A percentile compares a stretch with the other conserved stretches of the same genome.
Conservation (phyloP, 2,113 vertebrate species). For the Sylvilagus bachmani region DNA sequence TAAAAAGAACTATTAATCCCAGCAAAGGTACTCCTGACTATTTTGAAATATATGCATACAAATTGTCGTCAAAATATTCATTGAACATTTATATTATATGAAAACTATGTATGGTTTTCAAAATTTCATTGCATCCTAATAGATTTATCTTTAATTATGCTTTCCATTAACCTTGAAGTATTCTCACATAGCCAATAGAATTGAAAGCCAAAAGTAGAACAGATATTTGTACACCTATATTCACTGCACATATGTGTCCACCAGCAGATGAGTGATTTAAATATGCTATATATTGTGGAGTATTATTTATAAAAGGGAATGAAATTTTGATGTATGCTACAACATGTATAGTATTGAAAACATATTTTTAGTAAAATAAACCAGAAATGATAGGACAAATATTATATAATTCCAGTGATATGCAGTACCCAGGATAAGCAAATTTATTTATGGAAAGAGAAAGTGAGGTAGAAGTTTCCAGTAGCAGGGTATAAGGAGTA, state of each 20-base stretch:
- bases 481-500: neutral
- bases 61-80: no score
- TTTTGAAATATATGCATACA: neutral
- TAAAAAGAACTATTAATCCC: neutral
- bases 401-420: neutral
- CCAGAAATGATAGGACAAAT: neutral
- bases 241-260: neutral
- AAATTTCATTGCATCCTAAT: no score
- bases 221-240: neutral
- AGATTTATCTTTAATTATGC: no score
- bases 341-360: neutral
- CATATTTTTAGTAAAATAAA: neutral
- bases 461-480: neutral
- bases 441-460: neutral
- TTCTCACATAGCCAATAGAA: neutral
- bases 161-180: no score
- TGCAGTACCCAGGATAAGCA: neutral
- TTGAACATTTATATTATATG: no score
- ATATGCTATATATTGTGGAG: neutral
- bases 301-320: neutral
- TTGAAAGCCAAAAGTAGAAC: neutral
- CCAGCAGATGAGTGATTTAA: neutral
- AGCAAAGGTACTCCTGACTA: neutral
- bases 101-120: no score
- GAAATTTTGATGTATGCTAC: neutral